Percentiles rank a stretch among this genome's conserved stretches.
Conservation (phyloP, 1,140 invertebrate genomes). For the Helicorthomorpha holstii region DNA sequence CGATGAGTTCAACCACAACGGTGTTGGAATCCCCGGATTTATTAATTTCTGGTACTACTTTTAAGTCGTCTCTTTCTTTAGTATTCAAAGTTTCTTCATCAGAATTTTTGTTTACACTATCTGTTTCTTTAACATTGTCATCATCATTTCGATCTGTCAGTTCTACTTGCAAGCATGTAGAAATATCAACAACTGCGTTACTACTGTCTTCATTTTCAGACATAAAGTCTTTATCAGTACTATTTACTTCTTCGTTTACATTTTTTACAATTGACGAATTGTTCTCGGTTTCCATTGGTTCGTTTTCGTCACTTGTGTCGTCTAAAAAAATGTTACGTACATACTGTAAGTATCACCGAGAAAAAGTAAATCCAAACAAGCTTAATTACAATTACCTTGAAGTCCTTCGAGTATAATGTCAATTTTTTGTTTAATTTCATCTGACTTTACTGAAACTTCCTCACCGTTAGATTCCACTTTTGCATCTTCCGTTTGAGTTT, state of each 20-base stretch:
- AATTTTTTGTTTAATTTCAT: conserved; percentile 18
- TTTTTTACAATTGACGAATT: background rate
- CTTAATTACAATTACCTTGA: too few species aligned
- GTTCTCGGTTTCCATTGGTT: conserved; percentile 14
- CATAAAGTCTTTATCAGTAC: too few species aligned
- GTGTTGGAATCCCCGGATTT: background rate
- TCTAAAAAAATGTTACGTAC: too few species aligned
- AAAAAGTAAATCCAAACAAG: too few species aligned
- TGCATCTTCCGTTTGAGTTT: conserved; percentile 4
- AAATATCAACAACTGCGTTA: too few species aligned
- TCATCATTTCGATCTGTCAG: conserved; percentile 11
- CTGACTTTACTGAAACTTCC: conserved; percentile 16
- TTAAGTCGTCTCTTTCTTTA: conserved; percentile 4
- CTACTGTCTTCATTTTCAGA: too few species aligned
- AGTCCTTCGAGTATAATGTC: too few species aligned
- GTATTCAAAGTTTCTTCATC: conserved; percentile 11
- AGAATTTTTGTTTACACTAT: conserved; percentile 6
- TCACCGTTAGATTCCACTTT: conserved; percentile 11
- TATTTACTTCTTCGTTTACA: background rate
- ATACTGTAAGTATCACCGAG: too few species aligned
- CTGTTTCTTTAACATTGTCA: conserved; percentile 6
- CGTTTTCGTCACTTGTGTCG: too few species aligned
- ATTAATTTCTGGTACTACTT: background rate
- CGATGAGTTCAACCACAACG: background rate
- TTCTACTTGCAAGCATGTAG: background rate